Evolutionary conservation across 2,888 invertebrate genomes (phyloP), one percentile per base, ranked within the genome.

Genomic region (Sminthurides aquaticus): DNA sequence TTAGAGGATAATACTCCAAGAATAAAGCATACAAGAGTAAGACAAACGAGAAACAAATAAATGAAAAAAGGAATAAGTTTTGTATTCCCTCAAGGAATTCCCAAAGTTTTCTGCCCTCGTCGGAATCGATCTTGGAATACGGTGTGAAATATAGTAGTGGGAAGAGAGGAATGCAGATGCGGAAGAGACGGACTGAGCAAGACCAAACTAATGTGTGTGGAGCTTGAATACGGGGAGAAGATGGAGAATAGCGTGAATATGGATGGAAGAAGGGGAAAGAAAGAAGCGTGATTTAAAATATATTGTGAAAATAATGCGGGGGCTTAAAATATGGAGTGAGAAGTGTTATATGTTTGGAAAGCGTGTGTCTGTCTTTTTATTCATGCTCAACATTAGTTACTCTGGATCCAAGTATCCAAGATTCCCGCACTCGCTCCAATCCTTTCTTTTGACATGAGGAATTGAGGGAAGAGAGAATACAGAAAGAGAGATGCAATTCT

Each of bases 211-310:
- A 11, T 15, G 8, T 11, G 8, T 34, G 43, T 5, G 5, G 43
- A 34, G 43, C 5, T 34, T 34, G 15, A 5, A 34, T 15, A 15
- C 43, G 8, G 15, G 15, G 43, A 5, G 8, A 34, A 11, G 43
- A 34, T 34, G 43, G 8, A 34, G 15, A 34, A 11, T 15, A 34
- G 15, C 15, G 43, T n/a, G n/a, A n/a, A n/a, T n/a, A n/a, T n/a
- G n/a, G n/a, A n/a, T 43, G 43, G 43, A 43, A 43, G 18, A 43
- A 52, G 52, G 20, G 52, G 22, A 20, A 52, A 20, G 22, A 8
- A 52, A 5, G 8, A 8, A 5, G 52, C 52, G 52, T 52, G 52
- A 52, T 52, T 52, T 52, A 52, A 52, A 52, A 52, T 52, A 52
- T 15, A 5, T 20, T 52, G 20, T 8, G 52, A 52, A 34, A 52